Evolutionary conservation across 2,888 invertebrate species (phyloP).

Genomic region (Panorpa germanica): DNA sequence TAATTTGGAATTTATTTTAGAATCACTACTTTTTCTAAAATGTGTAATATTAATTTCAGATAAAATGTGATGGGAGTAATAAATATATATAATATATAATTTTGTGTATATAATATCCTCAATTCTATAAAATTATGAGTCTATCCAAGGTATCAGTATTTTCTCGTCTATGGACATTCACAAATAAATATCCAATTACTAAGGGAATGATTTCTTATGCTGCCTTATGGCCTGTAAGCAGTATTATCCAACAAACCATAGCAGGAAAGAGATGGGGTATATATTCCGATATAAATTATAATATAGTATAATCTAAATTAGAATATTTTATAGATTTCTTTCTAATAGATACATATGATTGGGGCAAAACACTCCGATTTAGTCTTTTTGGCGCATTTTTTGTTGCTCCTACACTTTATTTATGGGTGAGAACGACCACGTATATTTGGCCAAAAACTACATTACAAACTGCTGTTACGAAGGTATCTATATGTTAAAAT

Average conservation of each 20-base stretch:
- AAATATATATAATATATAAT: too few species aligned
- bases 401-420: constrained; percentile 63
- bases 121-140: too few species aligned
- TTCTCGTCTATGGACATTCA: constrained; percentile 15
- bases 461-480: constrained; percentile 47
- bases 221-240: constrained; percentile 53
- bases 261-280: constrained; percentile 41
- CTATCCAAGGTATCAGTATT: too few species aligned
- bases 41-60: too few species aligned
- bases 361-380: constrained; percentile 50
- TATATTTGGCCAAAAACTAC: constrained; percentile 55
- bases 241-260: constrained; percentile 50
- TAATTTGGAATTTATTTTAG: too few species aligned
- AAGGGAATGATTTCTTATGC: constrained; percentile 51
- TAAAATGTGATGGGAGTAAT: too few species aligned
- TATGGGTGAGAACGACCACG: constrained; percentile 60
- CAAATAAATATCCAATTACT: constrained; percentile 21
- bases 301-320: not conserved
- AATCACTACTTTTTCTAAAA: too few species aligned
- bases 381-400: constrained; percentile 63
- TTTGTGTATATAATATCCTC: too few species aligned
- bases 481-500: constrained; percentile 24
- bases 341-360: constrained; percentile 34
- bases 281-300: constrained; percentile 13
- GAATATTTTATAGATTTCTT: constrained; percentile 2